phyloP scores from a whole-genome alignment of 2,888 invertebrate species.

The Invenusta paracnida region DNA sequence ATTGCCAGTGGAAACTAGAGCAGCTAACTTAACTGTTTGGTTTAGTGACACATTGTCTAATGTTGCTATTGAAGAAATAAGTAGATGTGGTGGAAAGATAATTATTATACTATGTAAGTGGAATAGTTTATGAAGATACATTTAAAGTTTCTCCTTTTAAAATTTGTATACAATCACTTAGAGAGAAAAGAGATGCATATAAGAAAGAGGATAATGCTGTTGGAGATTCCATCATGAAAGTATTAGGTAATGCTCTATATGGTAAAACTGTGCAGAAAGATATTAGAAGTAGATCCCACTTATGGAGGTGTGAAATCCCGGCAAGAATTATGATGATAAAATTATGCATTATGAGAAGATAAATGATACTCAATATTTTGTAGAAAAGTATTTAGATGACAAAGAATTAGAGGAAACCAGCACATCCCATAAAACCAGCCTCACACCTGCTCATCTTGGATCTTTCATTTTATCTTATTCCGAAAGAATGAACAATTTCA shows the following conservation, averaged over 20 bases:
- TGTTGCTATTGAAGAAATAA: background rate
- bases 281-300: slow-evolving; percentile 28
- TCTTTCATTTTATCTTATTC: too few species aligned
- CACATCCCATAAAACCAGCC: too few species aligned
- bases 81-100: slow-evolving; percentile 7
- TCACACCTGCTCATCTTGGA: too few species aligned
- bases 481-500: slow-evolving; percentile 35
- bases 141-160: slow-evolving; percentile 28
- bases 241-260: slow-evolving; percentile 35
- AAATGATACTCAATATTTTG: slow-evolving; percentile 30
- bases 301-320: slow-evolving; percentile 33
- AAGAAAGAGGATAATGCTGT: slow-evolving; percentile 31
- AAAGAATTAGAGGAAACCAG: background rate
- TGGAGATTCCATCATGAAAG: slow-evolving; percentile 29
- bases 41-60: background rate
- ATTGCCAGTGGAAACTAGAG: background rate
- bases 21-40: background rate
- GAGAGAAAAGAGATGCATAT: background rate
- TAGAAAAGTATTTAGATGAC: slow-evolving; percentile 31
- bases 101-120: background rate
- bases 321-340: slow-evolving; percentile 18
- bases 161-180: slow-evolving; percentile 1
- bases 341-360: slow-evolving; percentile 30
- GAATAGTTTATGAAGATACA: background rate
- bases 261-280: slow-evolving; percentile 39